Conservation (phyloP, 2,113 vertebrate genomes). For the Tichodroma muraria region DNA sequence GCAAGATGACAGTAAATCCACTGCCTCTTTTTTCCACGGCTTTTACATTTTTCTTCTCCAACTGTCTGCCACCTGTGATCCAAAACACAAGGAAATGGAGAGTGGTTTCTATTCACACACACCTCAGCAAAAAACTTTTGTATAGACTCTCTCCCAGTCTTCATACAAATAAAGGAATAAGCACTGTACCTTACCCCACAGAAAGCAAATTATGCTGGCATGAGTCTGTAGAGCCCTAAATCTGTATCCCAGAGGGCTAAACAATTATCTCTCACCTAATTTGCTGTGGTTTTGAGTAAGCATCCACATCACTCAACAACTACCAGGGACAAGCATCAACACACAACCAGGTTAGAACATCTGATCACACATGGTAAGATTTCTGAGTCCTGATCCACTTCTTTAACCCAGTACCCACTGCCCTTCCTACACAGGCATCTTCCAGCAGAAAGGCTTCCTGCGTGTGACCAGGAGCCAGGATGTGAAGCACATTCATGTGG, state of each 20-base stretch:
- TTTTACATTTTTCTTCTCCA: background rate
- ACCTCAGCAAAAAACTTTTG: background rate
- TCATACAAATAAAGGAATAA: background rate
- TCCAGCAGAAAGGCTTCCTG: background rate
- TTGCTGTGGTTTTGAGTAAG: background rate
- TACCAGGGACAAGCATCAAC: background rate
- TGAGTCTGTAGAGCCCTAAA: background rate
- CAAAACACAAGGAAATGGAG: background rate
- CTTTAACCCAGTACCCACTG: background rate
- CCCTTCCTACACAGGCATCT: background rate
- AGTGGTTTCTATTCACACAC: background rate
- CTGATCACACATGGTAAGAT: background rate
- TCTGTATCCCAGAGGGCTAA: background rate
- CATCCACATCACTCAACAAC: background rate
- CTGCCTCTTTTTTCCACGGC: background rate
- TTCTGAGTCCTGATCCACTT: background rate
- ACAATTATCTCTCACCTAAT: background rate
- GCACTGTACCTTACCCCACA: background rate
- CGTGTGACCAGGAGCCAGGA: background rate
- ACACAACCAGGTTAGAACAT: background rate
- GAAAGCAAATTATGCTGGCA: background rate
- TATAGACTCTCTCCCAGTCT: background rate
- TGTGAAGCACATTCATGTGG: background rate
- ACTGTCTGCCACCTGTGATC: background rate
- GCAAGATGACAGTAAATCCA: background rate